Percentiles rank a stretch among this genome's conserved stretches.
These are phyloP conservation scores for Gallinago nigripennis DNA, from an alignment of 2,797 vertebrate genomes.

Conservation along the genomic window DNA sequence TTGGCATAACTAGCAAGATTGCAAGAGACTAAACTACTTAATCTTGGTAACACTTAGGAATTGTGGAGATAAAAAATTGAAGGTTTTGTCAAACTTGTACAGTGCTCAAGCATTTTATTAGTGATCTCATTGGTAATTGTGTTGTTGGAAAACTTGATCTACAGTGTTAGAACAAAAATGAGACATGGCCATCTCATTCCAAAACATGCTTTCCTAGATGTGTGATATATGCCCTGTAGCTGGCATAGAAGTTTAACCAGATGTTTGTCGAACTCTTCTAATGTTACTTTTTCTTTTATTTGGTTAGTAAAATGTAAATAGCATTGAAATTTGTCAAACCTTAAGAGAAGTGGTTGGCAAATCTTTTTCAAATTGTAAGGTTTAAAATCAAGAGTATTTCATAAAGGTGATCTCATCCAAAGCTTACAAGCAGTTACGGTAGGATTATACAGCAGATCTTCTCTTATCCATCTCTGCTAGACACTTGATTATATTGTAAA, in stretches of 20 bases:
- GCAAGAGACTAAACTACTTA: constrained; percentile 5
- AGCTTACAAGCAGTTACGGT: background rate
- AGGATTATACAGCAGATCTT: background rate
- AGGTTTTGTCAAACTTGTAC: constrained; percentile 14
- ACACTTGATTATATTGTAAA: background rate
- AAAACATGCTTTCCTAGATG: background rate
- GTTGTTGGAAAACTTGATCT: constrained; percentile 2
- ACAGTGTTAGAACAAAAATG: background rate
- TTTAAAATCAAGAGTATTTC: background rate
- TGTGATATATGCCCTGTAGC: background rate
- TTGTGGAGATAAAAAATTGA: background rate
- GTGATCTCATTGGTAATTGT: background rate
- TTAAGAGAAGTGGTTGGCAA: constrained; percentile 19
- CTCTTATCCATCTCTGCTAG: background rate
- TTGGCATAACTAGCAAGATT: background rate
- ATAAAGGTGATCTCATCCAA: background rate
- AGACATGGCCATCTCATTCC: background rate
- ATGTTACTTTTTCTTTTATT: background rate
- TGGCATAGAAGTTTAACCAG: background rate
- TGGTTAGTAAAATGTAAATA: background rate
- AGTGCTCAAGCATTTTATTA: background rate
- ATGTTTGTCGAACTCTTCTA: background rate
- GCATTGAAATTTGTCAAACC: background rate
- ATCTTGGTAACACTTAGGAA: background rate
- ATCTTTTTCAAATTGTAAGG: background rate